A percentile compares a stretch with the other conserved stretches of the same genome.
phyloP scores from a whole-genome alignment of 2,113 vertebrate genomes.

The Seriola rivoliana region DNA sequence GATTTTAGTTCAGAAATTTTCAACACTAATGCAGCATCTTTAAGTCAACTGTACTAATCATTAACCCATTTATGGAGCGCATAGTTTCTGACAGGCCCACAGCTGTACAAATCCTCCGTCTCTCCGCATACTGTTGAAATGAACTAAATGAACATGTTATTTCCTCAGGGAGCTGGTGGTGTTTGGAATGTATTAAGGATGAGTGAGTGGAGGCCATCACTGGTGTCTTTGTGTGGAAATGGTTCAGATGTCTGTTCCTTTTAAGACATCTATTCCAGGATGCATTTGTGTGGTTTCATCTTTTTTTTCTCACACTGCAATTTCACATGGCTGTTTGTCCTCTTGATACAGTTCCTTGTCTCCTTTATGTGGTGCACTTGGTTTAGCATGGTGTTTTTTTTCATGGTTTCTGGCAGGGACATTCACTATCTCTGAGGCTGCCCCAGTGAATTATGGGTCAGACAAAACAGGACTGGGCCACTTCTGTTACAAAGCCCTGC shows the following conservation, averaged over 20 bases:
- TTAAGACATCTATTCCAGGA: constrained; percentile 49
- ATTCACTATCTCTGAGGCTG: constrained; percentile 34
- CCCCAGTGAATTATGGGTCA: constrained; percentile 72
- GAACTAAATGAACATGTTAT: constrained; percentile 41
- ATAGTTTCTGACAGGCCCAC: constrained; percentile 11
- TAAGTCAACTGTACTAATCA: neutral
- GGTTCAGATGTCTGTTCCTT: constrained; percentile 36
- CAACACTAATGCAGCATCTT: neutral
- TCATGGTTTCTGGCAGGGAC: constrained; percentile 38
- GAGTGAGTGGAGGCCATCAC: constrained; percentile 25
- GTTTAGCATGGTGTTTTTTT: constrained; percentile 31
- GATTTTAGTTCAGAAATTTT: neutral
- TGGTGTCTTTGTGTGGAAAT: constrained; percentile 43
- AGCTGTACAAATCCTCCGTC: constrained; percentile 15
- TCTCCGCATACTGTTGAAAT: constrained; percentile 10
- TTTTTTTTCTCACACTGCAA: neutral
- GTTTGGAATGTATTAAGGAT: constrained; percentile 44
- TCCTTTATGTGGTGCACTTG: constrained; percentile 42
- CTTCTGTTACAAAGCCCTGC: constrained; percentile 60
- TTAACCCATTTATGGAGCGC: constrained; percentile 5
- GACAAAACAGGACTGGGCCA: constrained; percentile 63
- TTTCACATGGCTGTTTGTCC: constrained; percentile 33
- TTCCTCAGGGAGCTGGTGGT: constrained; percentile 34
- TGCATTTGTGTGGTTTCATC: constrained; percentile 26
- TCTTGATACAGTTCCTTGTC: constrained; percentile 30